Evolutionary conservation across 1,140 invertebrate genomes (phyloP).

Genomic region (Caenorhabditis inopinata): DNA sequence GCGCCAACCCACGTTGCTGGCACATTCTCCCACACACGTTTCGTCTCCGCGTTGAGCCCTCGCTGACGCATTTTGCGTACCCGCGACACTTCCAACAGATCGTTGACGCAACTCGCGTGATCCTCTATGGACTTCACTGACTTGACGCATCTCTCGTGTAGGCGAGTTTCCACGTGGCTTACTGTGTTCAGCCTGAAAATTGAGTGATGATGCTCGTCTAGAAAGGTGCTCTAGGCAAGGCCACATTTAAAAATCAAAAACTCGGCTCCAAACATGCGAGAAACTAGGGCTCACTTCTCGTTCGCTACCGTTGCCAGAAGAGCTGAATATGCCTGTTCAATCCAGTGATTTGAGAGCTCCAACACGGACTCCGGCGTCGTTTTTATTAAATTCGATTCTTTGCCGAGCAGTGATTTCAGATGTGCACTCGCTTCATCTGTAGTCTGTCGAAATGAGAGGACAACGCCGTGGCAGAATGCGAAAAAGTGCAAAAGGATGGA

Average conservation of each 20-base stretch:
- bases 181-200: neutral
- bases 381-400: neutral
- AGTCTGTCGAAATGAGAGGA: neutral
- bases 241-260: no score
- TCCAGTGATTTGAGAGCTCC: conserved; percentile 8
- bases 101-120: neutral
- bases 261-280: no score
- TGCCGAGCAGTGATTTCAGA: neutral
- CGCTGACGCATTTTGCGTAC: neutral
- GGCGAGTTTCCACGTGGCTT: neutral
- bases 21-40: neutral
- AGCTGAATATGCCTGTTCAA: neutral
- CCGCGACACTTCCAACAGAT: neutral
- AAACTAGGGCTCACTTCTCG: neutral
- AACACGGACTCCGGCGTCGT: neutral
- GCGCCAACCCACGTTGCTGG: neutral
- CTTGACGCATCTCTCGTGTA: conserved; percentile 3
- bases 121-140: neutral
- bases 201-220: neutral
- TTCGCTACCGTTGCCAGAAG: neutral
- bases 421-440: neutral
- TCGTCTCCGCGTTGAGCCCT: no score
- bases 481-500: no score
- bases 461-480: neutral
- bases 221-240: neutral